phyloP scores from a whole-genome alignment of 37 sponge, comb jelly and placozoan species.

The Trichoplax adhaerens region DNA sequence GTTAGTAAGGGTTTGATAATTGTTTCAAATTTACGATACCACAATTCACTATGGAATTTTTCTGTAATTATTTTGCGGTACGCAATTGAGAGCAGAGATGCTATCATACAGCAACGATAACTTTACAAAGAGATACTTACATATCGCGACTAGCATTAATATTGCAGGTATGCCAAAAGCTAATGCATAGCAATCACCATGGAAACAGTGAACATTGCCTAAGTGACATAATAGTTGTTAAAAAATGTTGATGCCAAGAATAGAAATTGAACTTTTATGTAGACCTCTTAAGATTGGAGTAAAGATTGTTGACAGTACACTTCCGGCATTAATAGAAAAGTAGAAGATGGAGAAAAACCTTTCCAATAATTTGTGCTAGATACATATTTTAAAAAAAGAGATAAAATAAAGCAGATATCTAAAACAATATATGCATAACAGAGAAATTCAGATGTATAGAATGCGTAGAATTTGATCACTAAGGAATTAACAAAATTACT shows the following conservation, averaged over 20 bases:
- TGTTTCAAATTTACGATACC: too few species aligned
- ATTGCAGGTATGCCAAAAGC: constrained; percentile 91
- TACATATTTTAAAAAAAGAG: background rate
- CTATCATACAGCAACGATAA: too few species aligned
- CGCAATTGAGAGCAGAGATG: too few species aligned
- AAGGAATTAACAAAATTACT: too few species aligned
- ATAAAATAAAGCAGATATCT: background rate
- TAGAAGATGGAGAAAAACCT: constrained; percentile 91
- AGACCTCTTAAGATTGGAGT: constrained; percentile 82
- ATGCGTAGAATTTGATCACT: too few species aligned
- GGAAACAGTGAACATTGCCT: constrained; percentile 65
- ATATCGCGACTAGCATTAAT: constrained; percentile 67
- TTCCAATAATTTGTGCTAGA: constrained; percentile 19
- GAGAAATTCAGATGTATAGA: background rate
- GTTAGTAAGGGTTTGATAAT: too few species aligned
- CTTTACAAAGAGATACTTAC: constrained; percentile 5
- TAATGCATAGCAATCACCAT: constrained; percentile 62
- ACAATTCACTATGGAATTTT: too few species aligned
- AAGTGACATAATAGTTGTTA: background rate
- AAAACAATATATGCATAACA: background rate
- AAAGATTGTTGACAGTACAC: constrained; percentile 74
- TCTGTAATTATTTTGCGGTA: too few species aligned
- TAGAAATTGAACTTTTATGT: background rate
- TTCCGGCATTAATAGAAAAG: constrained; percentile 96
- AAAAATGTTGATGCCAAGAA: background rate